Base-by-base conservation (phyloP, 2,797 vertebrate genomes). In the Fratercula arctica region DNA sequence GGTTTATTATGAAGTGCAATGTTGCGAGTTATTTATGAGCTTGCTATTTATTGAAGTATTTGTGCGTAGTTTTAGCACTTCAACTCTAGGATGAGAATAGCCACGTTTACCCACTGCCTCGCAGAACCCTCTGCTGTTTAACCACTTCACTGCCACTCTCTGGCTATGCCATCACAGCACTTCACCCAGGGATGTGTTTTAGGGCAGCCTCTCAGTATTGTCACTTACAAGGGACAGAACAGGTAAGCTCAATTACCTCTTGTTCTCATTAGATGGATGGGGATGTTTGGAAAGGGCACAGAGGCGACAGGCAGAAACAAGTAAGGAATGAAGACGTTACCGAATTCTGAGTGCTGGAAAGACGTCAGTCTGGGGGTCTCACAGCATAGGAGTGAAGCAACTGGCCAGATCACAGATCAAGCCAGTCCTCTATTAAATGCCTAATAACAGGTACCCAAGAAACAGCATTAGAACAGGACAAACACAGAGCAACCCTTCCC, bases 41-140 rank as follows among this genome's bases (percentile, higher is more conserved):
- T 90, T 96, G 92, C 97, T 98, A 95, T 97, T 97, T 98, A 97
- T 95, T 97, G 97, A 97, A 97, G 96, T 95, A 96, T 95, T 98
- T 97, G 94, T 46, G 12, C 67, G 86, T 74, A 74, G 73, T 91
- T 95, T 94, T 93, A 96, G 89, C 91, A 85, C 85, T 93, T 57
- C 77, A 23, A 10, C 75, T 93, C 50, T 4, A 54, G 79, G 93
- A 83, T 90, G 92, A 96, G 89, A 95, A 94, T 48, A 93, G 70
- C 66, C 66, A 80, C n/a, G 0, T 69, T 74, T 67, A 82, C 90
- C 85, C 85, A 70, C 54, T 87, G 91, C 78, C 87, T 93, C 68
- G 54, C 73, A 88, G 48, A 93, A 61, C 73, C 53, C 63, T 43
- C 76, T 85, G 82, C 82, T 66, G 39, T 56, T 95, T 91, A 97